Conservation (phyloP, 1,140 invertebrate species). For the Nasonia vitripennis region DNA sequence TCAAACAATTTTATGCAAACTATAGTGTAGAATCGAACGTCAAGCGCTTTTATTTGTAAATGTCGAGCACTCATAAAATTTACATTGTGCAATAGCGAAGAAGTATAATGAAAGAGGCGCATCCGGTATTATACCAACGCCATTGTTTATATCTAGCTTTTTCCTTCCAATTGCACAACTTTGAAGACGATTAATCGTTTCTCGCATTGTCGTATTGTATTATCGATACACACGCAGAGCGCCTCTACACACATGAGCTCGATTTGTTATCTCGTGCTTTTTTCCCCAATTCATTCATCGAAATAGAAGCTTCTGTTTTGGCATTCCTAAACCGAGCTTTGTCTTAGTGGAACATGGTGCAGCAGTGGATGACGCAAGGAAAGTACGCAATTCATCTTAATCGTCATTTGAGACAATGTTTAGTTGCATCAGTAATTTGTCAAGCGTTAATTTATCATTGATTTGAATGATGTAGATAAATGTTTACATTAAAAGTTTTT, state of each 20-base stretch:
- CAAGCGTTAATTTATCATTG: neutral
- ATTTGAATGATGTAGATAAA: neutral
- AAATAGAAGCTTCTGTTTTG: slow-evolving; percentile 58
- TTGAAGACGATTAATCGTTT: slow-evolving; percentile 11
- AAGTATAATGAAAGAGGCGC: neutral
- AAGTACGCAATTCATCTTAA: slow-evolving; percentile 55
- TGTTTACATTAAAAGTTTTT: no score
- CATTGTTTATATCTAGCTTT: slow-evolving; percentile 51
- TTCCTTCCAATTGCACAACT: slow-evolving; percentile 49
- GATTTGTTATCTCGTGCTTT: slow-evolving; percentile 57
- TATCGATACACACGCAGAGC: neutral
- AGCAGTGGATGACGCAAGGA: slow-evolving; percentile 60
- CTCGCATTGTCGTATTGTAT: neutral
- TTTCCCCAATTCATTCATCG: slow-evolving; percentile 57
- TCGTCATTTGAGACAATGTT: neutral
- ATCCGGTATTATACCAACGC: slow-evolving; percentile 31
- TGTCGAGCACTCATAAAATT: neutral
- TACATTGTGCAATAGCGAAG: neutral
- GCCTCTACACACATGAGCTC: slow-evolving; percentile 30
- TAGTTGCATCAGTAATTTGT: neutral
- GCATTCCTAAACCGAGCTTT: slow-evolving; percentile 61
- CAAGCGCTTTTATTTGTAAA: neutral
- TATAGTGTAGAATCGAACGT: neutral
- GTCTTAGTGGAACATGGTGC: slow-evolving; percentile 46
- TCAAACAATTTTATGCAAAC: neutral